These are phyloP conservation scores for Amblyjoppa fuscipennis DNA, from an alignment of 2,888 invertebrate species.

Conservation along the genomic window DNA sequence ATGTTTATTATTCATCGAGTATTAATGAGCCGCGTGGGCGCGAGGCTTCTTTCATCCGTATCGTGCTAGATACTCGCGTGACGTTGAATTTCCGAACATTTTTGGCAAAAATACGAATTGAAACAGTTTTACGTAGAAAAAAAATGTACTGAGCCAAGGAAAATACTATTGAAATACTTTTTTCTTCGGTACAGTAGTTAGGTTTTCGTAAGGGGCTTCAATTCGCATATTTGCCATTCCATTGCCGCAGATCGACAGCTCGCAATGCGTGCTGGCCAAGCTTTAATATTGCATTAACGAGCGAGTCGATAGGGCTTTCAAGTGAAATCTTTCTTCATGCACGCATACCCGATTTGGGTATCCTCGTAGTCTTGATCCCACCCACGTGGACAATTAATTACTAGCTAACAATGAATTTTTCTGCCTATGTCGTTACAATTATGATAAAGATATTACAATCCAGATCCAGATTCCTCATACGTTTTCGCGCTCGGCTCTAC, in stretches of 20 bases:
- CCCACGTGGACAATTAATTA: conserved; percentile 74
- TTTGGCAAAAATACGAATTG: background rate
- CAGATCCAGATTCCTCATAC: conserved; percentile 67
- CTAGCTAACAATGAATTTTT: conserved; percentile 75
- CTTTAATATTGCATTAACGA: background rate
- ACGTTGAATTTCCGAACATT: background rate
- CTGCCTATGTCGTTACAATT: conserved; percentile 68
- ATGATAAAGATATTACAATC: conserved; percentile 71
- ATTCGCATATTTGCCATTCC: background rate
- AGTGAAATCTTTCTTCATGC: conserved; percentile 8
- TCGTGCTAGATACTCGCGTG: conserved; percentile 5
- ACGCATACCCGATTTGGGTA: conserved; percentile 38
- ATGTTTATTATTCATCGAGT: conserved; percentile 54
- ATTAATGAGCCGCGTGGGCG: conserved; percentile 66
- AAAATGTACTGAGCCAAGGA: background rate
- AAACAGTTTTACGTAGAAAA: background rate
- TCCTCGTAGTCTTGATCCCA: conserved; percentile 39
- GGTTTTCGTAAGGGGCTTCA: background rate
- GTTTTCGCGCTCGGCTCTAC: conserved; percentile 32
- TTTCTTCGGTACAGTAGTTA: background rate
- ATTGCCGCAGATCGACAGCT: background rate
- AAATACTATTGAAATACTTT: background rate
- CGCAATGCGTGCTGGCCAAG: conserved; percentile 15
- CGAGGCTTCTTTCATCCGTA: background rate
- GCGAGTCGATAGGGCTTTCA: background rate